phyloP scores from a whole-genome alignment of 2,113 vertebrate genomes.

The Butorides virescens region DNA sequence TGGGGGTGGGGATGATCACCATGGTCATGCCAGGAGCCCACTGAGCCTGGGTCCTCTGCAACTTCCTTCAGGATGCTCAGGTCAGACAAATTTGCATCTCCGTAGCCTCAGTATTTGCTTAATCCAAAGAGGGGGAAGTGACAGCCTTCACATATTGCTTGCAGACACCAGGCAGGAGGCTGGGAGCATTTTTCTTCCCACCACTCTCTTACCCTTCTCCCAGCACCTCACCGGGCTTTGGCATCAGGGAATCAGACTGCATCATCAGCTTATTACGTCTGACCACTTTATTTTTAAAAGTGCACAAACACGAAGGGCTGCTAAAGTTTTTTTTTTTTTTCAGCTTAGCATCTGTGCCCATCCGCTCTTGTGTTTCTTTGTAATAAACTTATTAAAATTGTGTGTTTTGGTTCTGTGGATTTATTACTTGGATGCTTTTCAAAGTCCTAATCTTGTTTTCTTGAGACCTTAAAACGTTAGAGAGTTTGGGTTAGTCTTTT shows the following conservation, averaged over 20 bases:
- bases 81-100: not conserved
- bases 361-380: not conserved
- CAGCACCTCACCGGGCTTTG: not conserved
- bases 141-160: not conserved
- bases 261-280: not conserved
- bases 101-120: not conserved
- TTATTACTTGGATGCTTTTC: slow-evolving; percentile 46
- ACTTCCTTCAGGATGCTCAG: not conserved
- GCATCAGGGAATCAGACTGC: not conserved
- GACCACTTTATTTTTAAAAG: not conserved
- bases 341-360: not conserved
- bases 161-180: not conserved
- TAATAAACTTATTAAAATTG: slow-evolving; percentile 14
- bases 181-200: not conserved
- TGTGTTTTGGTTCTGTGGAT: not conserved
- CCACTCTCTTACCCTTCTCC: not conserved
- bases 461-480: not conserved
- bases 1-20: rapidly evolving
- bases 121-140: not conserved
- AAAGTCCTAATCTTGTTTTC: slow-evolving; percentile 17
- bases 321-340: not conserved
- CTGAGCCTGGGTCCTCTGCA: not conserved
- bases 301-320: not conserved
- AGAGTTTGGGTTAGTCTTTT: slow-evolving; percentile 34
- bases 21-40: not conserved